Evolutionary conservation across 2,113 vertebrate genomes (phyloP).

Genomic region (Acrocephalus kingi): DNA sequence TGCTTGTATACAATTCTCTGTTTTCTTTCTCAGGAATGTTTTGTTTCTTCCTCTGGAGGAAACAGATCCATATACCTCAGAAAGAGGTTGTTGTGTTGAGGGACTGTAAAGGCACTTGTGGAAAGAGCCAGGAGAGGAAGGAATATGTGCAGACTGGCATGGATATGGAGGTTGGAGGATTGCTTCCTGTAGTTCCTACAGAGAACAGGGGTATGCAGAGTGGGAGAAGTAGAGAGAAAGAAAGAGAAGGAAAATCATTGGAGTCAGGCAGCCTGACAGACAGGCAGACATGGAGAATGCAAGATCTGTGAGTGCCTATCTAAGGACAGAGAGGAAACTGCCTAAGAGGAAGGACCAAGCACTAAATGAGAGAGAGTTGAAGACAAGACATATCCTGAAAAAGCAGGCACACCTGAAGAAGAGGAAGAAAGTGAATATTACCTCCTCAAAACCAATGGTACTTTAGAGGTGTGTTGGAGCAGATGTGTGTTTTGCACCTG

Average conservation of each 20-base stretch:
- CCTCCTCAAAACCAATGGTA: not conserved
- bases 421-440: not conserved
- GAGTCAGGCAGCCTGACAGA: not conserved
- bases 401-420: not conserved
- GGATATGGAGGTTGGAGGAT: not conserved
- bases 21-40: conserved; percentile 1
- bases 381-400: not conserved
- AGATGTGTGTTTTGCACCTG: not conserved
- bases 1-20: conserved; percentile 3
- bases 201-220: not conserved
- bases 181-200: not conserved
- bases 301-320: not conserved
- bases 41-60: not conserved
- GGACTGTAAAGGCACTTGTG: not conserved
- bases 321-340: not conserved
- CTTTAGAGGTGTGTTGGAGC: not conserved
- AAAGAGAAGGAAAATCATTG: not conserved
- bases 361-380: not conserved
- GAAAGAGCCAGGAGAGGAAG: not conserved
- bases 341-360: not conserved
- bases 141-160: not conserved
- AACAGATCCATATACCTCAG: not conserved
- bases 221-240: not conserved
- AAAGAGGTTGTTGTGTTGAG: not conserved
- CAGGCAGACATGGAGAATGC: not conserved